Base-by-base conservation (phyloP, 2,888 invertebrate species). In the Agonopterix alstromeriana region DNA sequence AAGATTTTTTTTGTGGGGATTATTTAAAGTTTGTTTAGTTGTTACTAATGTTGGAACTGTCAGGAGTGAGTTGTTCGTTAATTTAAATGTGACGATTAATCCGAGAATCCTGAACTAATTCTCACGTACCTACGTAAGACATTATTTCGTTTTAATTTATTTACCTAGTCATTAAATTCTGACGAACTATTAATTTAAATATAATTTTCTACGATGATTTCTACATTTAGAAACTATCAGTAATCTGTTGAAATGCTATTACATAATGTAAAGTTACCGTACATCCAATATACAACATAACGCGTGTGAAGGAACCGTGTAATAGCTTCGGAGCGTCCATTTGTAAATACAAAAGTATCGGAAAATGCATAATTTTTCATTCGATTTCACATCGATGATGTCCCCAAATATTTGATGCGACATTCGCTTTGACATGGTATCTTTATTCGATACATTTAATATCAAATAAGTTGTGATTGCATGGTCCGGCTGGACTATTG, bases 341-440 rank as follows among this genome's bases (percentile, higher is more conserved):
- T 74, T 76, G 73, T 62, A 65, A 61, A 66, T 64, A 71, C 64
- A 73, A 79, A 79, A 77, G 67, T 76, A 75, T 82, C 80, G 80
- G 80, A 84, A 87, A 87, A 82, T 78, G 77, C 71, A 84, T 82
- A 81, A 82, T 84, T 86, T 87, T 85, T 82, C 87, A 82, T 84
- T 61, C 81, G 82, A 87, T 85, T 87, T 80, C 82, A 86, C 85
- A 77, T 71, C 63, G 67, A 74, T 64, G 67, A 74, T 64, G 67
- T 63, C 56, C 57, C 64, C 56, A 60, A 64, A 62, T 61, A 48
- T 48, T 48, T 49, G 36, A 57, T 61, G 52, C 56, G 52, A 49
- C 51, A 48, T 55, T 50, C 58, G 55, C 60, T 63, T 65, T 63
- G 61, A 65, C 56, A 57, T 35, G 50, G 58, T 51, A 49, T 61